phyloP scores from a whole-genome alignment of 2,113 vertebrate species.

The Salvator merianae region DNA sequence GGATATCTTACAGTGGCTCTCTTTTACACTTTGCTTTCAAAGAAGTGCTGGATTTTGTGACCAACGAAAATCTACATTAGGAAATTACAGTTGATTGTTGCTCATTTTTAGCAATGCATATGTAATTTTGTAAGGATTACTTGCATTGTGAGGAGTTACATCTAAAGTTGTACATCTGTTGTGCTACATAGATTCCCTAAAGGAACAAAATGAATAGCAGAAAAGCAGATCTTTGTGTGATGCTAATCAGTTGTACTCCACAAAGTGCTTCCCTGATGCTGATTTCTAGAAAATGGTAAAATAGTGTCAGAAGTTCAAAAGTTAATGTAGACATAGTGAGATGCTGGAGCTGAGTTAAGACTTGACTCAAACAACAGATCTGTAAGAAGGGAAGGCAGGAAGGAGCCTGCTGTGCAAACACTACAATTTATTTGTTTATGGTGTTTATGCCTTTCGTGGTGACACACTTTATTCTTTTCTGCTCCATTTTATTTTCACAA shows the following conservation, averaged over 20 bases:
- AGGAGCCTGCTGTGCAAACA: not conserved
- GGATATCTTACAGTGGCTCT: not conserved
- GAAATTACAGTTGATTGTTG: not conserved
- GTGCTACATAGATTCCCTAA: not conserved
- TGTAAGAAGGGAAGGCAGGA: not conserved
- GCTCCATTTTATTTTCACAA: too few relatives aligned
- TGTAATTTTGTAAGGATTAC: not conserved
- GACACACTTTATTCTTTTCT: too few relatives aligned
- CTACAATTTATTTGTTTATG: not conserved
- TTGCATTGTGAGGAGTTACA: not conserved
- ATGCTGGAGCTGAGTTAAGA: not conserved
- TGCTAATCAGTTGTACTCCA: not conserved
- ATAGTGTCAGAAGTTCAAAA: not conserved
- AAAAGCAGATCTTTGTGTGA: not conserved
- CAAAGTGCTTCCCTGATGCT: too few relatives aligned
- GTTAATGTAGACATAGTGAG: not conserved
- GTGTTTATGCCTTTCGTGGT: too few relatives aligned
- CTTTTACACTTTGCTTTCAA: not conserved
- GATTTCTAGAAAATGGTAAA: not conserved
- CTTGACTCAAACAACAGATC: not conserved
- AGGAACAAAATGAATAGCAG: not conserved
- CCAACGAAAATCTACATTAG: not conserved
- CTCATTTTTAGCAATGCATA: not conserved
- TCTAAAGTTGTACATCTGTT: not conserved
- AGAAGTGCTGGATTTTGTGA: not conserved